These are phyloP conservation scores for Euzetes globulus DNA, from an alignment of 2,888 invertebrate genomes.

Conservation along the genomic window DNA sequence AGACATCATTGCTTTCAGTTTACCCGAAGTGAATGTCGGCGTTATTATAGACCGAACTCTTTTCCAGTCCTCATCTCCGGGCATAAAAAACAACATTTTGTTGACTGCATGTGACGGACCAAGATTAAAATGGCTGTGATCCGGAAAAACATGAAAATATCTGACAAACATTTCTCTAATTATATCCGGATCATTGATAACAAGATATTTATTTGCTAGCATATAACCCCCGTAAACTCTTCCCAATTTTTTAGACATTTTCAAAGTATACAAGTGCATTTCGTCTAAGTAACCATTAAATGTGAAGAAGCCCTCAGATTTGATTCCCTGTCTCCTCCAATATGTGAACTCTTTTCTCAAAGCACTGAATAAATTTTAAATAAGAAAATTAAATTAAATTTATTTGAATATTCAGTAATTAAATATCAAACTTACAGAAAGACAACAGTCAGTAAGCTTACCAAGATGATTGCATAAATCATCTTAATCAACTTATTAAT, in stretches of 20 bases:
- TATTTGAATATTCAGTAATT: too few species aligned
- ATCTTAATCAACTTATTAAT: too few species aligned
- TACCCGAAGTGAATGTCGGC: constrained; percentile 27
- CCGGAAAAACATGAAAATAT: constrained; percentile 30
- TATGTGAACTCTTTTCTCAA: too few species aligned
- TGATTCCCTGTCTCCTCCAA: too few species aligned
- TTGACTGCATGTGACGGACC: neutral
- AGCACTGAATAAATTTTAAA: too few species aligned
- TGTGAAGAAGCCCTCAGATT: too few species aligned
- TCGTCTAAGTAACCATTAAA: too few species aligned
- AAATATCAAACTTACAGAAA: too few species aligned
- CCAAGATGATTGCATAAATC: too few species aligned
- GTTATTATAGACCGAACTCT: constrained; percentile 21
- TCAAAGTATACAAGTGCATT: too few species aligned
- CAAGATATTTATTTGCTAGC: neutral
- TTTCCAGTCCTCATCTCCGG: constrained; percentile 23
- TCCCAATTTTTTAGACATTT: constrained; percentile 4
- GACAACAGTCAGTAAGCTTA: too few species aligned
- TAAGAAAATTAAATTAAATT: too few species aligned
- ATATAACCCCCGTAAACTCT: neutral
- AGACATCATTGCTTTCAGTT: constrained; percentile 23
- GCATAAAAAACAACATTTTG: constrained; percentile 10
- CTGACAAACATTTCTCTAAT: constrained; percentile 10
- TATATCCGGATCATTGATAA: constrained; percentile 15
- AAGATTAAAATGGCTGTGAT: neutral